These are phyloP conservation scores for Eulemur rufifrons DNA, from an alignment of 2,113 vertebrate species.

Conservation along the genomic window DNA sequence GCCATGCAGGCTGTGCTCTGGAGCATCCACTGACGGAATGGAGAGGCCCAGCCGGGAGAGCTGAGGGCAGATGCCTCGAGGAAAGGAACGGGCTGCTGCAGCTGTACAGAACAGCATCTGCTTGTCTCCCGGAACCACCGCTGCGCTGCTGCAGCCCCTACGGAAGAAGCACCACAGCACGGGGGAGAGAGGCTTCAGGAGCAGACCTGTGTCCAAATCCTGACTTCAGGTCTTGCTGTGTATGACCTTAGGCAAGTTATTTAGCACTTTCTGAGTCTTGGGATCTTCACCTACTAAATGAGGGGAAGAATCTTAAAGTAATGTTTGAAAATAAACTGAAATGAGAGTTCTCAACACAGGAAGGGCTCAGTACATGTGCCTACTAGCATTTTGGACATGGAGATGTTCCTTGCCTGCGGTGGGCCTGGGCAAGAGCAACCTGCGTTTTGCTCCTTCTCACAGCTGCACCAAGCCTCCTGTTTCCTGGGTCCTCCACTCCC, in stretches of 20 bases:
- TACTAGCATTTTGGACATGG: not conserved
- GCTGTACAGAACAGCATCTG: not conserved
- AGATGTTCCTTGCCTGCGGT: not conserved
- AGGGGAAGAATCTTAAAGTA: not conserved
- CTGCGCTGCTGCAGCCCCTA: not conserved
- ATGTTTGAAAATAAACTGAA: not conserved
- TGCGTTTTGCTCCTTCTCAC: not conserved
- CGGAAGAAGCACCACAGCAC: not conserved
- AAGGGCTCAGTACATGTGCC: not conserved
- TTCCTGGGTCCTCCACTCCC: not conserved
- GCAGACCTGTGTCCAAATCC: not conserved
- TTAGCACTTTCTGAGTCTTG: not conserved
- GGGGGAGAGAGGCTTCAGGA: not conserved
- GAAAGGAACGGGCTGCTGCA: not conserved
- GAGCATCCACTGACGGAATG: fast-evolving
- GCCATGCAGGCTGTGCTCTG: not conserved
- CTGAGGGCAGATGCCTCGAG: not conserved
- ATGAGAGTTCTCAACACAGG: not conserved
- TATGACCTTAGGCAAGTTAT: not conserved
- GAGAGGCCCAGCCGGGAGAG: not conserved
- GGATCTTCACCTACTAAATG: not conserved
- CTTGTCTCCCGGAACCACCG: not conserved
- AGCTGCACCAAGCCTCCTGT: not conserved
- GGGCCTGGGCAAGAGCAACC: not conserved
- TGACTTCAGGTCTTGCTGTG: not conserved